A percentile compares a stretch with the other conserved stretches of the same genome.
Conservation (phyloP, 2,797 vertebrate genomes). For the Lerista edwardsae region DNA sequence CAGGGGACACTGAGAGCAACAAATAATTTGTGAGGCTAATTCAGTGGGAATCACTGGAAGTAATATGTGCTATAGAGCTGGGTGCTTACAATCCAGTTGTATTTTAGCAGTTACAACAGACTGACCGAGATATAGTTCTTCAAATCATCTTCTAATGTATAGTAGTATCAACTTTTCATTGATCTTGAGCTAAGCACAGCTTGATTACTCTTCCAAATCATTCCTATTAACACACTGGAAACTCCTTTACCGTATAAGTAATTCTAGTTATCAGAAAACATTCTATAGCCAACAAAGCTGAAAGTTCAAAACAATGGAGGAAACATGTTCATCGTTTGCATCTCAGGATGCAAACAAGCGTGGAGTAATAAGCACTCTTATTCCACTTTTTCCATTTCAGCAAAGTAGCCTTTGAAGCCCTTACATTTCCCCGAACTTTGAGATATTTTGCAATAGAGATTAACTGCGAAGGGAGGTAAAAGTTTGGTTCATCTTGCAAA, state of each 20-base stretch:
- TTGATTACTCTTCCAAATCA: neutral
- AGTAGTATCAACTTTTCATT: neutral
- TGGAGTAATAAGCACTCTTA: neutral
- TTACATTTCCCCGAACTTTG: neutral
- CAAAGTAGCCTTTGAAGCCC: neutral
- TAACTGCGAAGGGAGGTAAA: neutral
- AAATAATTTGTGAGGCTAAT: neutral
- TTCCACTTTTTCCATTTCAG: neutral
- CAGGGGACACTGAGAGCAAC: conserved; percentile 53
- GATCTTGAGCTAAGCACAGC: neutral
- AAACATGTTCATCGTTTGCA: neutral
- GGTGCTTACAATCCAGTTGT: neutral
- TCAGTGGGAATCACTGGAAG: neutral
- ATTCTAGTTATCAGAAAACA: neutral
- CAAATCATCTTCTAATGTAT: neutral
- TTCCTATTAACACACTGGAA: neutral
- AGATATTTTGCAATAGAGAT: neutral
- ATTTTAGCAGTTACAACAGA: neutral
- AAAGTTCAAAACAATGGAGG: neutral
- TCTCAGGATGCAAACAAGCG: neutral
- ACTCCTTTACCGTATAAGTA: neutral
- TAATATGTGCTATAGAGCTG: neutral
- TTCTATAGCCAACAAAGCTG: neutral
- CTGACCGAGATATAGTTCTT: neutral
- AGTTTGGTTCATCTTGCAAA: neutral